phyloP scores from a whole-genome alignment of 2,888 invertebrate species.

The Augiades crinisus region DNA sequence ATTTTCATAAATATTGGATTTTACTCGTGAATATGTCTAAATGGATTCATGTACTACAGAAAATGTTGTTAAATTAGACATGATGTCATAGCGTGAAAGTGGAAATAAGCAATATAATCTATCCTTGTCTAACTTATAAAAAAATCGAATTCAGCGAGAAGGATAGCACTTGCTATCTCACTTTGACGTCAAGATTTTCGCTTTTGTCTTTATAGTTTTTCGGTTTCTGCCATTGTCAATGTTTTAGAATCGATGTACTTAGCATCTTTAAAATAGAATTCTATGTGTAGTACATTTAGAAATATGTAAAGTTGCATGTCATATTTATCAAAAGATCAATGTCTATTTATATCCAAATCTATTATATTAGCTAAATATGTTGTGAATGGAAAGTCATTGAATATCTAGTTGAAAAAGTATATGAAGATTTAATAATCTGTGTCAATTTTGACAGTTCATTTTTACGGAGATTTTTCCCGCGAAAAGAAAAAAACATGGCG shows the following conservation, averaged over 20 bases:
- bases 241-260: constrained; percentile 24
- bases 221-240: constrained; percentile 8
- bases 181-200: neutral
- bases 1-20: too few relatives aligned
- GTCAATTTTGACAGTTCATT: constrained; percentile 20
- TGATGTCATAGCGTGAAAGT: neutral
- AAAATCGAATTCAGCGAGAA: neutral
- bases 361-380: constrained; percentile 10
- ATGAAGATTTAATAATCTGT: constrained; percentile 3
- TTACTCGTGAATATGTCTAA: neutral
- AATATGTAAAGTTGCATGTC: constrained; percentile 23
- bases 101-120: neutral
- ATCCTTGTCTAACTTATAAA: neutral
- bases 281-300: constrained; percentile 20
- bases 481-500: constrained; percentile 17
- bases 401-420: neutral
- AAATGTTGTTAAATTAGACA: neutral
- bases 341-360: constrained; percentile 23
- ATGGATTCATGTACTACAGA: neutral
- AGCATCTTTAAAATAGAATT: constrained; percentile 15
- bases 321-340: constrained; percentile 19
- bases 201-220: constrained; percentile 1
- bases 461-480: constrained; percentile 4
- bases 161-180: neutral
- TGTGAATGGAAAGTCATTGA: constrained; percentile 5